Evolutionary conservation across 2,797 vertebrate species (phyloP).

Genomic region (Phylloscopus collybita): DNA sequence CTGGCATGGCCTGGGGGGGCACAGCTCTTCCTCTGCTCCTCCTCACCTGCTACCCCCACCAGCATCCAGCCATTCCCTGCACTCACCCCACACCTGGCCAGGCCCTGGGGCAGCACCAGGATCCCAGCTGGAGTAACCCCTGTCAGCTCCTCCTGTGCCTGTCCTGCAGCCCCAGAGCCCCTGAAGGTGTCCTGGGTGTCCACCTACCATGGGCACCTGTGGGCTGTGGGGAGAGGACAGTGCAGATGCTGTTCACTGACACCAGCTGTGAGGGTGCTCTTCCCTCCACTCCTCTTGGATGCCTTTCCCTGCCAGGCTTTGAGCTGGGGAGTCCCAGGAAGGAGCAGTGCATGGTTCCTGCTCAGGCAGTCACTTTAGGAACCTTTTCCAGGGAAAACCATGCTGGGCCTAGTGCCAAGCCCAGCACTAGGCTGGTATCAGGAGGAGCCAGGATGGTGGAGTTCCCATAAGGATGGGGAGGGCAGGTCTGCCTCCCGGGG

Average conservation of each 20-base stretch:
- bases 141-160: neutral
- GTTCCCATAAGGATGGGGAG: neutral
- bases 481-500: neutral
- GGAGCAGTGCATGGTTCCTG: neutral
- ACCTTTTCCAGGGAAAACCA: neutral
- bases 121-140: neutral
- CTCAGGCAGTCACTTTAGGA: neutral
- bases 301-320: neutral
- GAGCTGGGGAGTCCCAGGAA: neutral
- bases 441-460: neutral
- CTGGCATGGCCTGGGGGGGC: neutral
- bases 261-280: neutral
- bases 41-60: neutral
- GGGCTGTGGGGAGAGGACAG: fast-evolving
- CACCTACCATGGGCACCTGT: neutral
- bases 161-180: neutral
- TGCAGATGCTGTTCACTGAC: neutral
- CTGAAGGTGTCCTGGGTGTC: neutral
- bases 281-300: neutral
- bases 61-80: neutral
- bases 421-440: neutral
- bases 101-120: neutral
- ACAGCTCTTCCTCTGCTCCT: neutral
- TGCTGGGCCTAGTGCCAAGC: neutral
- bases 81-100: neutral